Conservation (phyloP, 1,140 invertebrate genomes). For the Meteorus sp. region DNA sequence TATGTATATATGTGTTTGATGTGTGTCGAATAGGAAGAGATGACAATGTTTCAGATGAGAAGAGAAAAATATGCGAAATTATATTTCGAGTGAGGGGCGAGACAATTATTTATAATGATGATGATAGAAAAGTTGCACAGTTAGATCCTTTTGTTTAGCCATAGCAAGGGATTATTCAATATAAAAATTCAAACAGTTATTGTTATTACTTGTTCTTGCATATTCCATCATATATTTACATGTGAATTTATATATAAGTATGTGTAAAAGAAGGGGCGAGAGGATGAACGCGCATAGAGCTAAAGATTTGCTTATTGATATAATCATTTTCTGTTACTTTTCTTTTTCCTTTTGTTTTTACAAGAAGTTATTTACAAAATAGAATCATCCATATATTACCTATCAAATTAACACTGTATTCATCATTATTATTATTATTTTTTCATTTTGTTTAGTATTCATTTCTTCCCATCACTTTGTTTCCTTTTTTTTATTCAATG, state of each 20-base stretch:
- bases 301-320: too few species aligned
- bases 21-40: slow-evolving; percentile 35
- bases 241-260: too few species aligned
- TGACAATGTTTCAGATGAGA: slow-evolving; percentile 34
- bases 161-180: slow-evolving; percentile 23
- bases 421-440: slow-evolving; percentile 45
- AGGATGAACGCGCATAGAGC: too few species aligned
- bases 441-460: slow-evolving; percentile 40
- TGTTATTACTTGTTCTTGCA: slow-evolving; percentile 21
- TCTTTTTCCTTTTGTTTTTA: slow-evolving; percentile 39
- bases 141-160: slow-evolving; percentile 22
- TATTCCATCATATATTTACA: too few species aligned
- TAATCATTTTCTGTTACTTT: slow-evolving; percentile 7
- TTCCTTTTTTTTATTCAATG: slow-evolving; percentile 30
- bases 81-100: slow-evolving; percentile 42
- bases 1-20: slow-evolving; percentile 29
- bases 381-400: slow-evolving; percentile 57
- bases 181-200: slow-evolving; percentile 53
- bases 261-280: slow-evolving; percentile 3
- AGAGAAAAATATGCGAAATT: too few species aligned
- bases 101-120: slow-evolving; percentile 36
- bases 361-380: slow-evolving; percentile 60
- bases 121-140: slow-evolving; percentile 46
- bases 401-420: slow-evolving; percentile 56
- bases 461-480: slow-evolving; percentile 32